A percentile compares a stretch with the other conserved stretches of the same genome.
Evolutionary conservation across 1,140 invertebrate genomes (phyloP).

Genomic region (Euschistus heros): DNA sequence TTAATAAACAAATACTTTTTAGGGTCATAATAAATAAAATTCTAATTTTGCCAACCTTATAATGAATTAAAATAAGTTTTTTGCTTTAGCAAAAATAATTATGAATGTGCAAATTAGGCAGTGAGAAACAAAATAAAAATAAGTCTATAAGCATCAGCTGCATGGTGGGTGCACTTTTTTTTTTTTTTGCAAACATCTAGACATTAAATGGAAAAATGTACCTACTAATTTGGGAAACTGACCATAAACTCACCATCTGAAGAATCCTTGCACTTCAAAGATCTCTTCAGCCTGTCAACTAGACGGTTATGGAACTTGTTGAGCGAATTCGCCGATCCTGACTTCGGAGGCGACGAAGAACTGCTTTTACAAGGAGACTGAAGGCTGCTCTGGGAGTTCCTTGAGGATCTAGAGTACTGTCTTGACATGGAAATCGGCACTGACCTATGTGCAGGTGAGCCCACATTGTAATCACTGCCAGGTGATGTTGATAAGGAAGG

Average conservation of each 20-base stretch:
- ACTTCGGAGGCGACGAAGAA: conserved; percentile 51
- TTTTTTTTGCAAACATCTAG: too few relatives aligned
- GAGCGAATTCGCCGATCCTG: conserved; percentile 47
- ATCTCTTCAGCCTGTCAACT: conserved; percentile 70
- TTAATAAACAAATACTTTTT: too few relatives aligned
- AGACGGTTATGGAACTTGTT: conserved; percentile 77
- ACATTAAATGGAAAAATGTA: conserved; percentile 12
- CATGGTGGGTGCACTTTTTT: too few relatives aligned
- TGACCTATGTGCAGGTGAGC: conserved; percentile 49
- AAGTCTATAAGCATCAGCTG: too few relatives aligned
- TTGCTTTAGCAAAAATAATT: too few relatives aligned
- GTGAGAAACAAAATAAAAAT: too few relatives aligned
- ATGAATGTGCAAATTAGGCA: too few relatives aligned
- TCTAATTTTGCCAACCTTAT: too few relatives aligned
- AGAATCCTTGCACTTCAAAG: conserved; percentile 52
- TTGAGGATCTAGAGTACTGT: conserved; percentile 46
- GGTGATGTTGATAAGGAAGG: conserved; percentile 54
- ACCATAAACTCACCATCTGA: conserved; percentile 33
- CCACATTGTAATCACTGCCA: conserved; percentile 49
- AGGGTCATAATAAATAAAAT: too few relatives aligned
- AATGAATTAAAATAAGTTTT: too few relatives aligned
- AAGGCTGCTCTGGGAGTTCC: conserved; percentile 45
- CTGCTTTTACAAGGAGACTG: conserved; percentile 43
- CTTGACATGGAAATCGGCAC: conserved; percentile 44
- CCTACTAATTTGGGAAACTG: conserved; percentile 16